Conservation (phyloP, 2,113 vertebrate genomes). For the Oncorhynchus mykiss region DNA sequence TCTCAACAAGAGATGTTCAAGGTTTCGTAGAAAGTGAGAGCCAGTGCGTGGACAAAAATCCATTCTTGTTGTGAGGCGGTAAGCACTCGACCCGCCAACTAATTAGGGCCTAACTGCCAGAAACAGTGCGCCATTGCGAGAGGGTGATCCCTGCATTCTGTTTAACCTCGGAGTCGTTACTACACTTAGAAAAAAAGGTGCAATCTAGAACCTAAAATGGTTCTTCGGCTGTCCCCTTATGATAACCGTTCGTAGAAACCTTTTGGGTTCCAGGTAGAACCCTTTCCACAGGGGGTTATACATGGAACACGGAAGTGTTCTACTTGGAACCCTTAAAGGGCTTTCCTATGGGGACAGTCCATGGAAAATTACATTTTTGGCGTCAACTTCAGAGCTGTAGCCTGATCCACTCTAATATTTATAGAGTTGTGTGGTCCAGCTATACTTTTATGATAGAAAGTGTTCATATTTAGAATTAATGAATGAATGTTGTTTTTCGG, state of each 20-base stretch:
- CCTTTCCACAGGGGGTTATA: too few species aligned
- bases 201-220: conserved; percentile 18
- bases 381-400: background rate
- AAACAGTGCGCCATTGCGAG: conserved; percentile 47
- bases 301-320: too few species aligned
- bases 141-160: conserved; percentile 53
- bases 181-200: too few species aligned
- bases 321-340: too few species aligned
- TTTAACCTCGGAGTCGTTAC: conserved; percentile 27
- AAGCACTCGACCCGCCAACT: conserved; percentile 56
- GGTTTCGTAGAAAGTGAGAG: conserved; percentile 63
- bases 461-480: background rate
- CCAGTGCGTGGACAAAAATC: conserved; percentile 61
- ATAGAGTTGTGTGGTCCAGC: too few species aligned
- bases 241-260: background rate
- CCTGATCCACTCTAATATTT: background rate
- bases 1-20: conserved; percentile 56
- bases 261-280: background rate
- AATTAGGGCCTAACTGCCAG: conserved; percentile 56
- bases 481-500: background rate
- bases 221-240: too few species aligned
- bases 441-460: too few species aligned
- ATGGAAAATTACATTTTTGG: conserved; percentile 7
- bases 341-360: too few species aligned
- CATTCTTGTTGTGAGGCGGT: conserved; percentile 57